A percentile compares a stretch with the other conserved stretches of the same genome.
Conservation (phyloP, 2,113 vertebrate genomes). For the Todiramphus saurophagus region DNA sequence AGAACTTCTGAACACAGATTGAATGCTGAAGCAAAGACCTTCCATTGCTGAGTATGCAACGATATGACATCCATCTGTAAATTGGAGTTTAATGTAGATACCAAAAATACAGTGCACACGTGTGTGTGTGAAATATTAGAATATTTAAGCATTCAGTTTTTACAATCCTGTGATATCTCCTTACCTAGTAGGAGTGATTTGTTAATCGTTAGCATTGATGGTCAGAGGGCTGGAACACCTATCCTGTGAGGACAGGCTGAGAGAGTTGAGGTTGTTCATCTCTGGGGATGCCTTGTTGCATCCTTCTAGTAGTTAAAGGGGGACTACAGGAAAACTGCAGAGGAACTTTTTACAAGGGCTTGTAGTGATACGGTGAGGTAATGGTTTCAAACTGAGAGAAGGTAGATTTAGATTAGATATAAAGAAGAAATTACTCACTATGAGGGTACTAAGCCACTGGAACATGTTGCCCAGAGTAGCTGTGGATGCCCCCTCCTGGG, state of each 20-base stretch:
- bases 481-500: background rate
- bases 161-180: background rate
- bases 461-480: background rate
- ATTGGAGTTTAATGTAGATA: background rate
- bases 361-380: background rate
- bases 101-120: rapidly evolving
- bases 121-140: background rate
- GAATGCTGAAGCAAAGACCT: background rate
- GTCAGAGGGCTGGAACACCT: background rate
- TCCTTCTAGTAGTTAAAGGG: background rate
- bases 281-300: background rate
- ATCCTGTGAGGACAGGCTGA: background rate
- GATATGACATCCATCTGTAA: background rate
- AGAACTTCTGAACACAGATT: background rate
- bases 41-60: background rate
- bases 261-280: background rate
- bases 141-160: background rate
- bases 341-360: background rate
- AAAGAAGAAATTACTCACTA: background rate
- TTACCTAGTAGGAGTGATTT: background rate
- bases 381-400: background rate
- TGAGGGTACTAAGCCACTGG: background rate
- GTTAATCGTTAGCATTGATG: background rate
- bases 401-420: background rate
- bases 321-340: too few relatives aligned